Conservation (phyloP, 2,113 vertebrate genomes). For the Saguinus imperator region DNA sequence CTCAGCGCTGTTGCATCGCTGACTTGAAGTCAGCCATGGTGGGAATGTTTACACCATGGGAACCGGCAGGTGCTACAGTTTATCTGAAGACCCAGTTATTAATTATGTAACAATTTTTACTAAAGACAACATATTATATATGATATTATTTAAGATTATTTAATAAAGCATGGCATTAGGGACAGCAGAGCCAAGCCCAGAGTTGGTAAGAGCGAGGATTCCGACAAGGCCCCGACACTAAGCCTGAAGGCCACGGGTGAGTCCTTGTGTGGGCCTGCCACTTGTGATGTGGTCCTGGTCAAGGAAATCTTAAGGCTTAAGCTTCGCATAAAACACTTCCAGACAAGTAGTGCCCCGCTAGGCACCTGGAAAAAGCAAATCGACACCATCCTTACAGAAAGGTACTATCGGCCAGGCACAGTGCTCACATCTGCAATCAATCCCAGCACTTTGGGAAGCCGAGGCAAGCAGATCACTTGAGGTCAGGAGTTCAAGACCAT, state of each 20-base stretch:
- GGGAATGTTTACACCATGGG: accelerated
- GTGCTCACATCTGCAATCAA: neutral
- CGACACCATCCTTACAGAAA: neutral
- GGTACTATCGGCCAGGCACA: accelerated
- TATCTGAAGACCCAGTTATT: neutral
- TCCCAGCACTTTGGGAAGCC: neutral
- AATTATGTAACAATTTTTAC: neutral
- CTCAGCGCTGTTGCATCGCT: accelerated
- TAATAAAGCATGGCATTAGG: neutral
- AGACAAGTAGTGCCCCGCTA: accelerated
- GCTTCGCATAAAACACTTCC: accelerated
- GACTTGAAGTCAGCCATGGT: accelerated
- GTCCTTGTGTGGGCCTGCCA: neutral
- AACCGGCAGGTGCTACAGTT: accelerated
- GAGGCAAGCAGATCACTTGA: too few relatives aligned
- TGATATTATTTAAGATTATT: too few relatives aligned
- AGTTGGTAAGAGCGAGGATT: too few relatives aligned
- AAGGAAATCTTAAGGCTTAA: neutral
- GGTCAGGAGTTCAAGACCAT: neutral
- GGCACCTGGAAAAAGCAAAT: neutral
- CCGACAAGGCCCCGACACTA: accelerated
- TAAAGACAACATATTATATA: too few relatives aligned
- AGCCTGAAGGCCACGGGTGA: neutral
- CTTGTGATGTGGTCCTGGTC: neutral
- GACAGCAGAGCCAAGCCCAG: neutral